Base-by-base conservation (phyloP, 2,113 vertebrate genomes). In the Rhodinocichla rosea region DNA sequence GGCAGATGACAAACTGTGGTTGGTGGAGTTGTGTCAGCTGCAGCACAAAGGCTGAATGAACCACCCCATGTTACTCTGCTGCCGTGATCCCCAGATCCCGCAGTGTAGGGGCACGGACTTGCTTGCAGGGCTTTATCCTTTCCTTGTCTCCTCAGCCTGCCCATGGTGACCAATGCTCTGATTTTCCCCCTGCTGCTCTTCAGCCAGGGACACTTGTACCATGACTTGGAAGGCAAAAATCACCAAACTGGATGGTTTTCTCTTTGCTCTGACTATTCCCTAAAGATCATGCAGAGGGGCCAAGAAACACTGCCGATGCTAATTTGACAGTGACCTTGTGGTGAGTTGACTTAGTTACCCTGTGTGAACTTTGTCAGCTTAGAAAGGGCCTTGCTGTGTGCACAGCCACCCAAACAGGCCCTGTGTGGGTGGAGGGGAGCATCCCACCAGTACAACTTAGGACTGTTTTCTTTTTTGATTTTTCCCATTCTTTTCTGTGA, bases 401-500 rank as follows among this genome's bases (percentile, higher is more conserved):
- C 57, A 45, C 26, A 57, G 33, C 33, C 70, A 76, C 84, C 63
- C 69, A 53, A 87, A 64, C 13, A 63, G 79, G 63, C 45, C 59
- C 4, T 1, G 8, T 33, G 67, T 18, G 62, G 82, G 78, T 76
- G 78, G 69, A 90, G 57, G 53, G 53, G 76, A 79, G 67, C 62
- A 77, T 87, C 81, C n/a, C 57, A 75, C 67, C 15, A 13, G 50
- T 32, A 65, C 49, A 90, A 94, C 70, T 57, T 42, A 21, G 65
- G 19, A 1, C 1, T 94, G 71, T 95, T 95, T 89, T 89, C 60
- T 74, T 91, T 96, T 79, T 87, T 67, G 75, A 85, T 88, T 68
- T 65, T 92, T 96, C 63, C 85, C 90, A 90, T 96, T 93, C 78
- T 94, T 94, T 50, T 40, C 60, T 91, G 64, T 77, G 83, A 93